Evolutionary conservation across 2,888 invertebrate species (phyloP), one percentile per base, ranked within the genome.

Genomic region (Teinopalpus imperialis): DNA sequence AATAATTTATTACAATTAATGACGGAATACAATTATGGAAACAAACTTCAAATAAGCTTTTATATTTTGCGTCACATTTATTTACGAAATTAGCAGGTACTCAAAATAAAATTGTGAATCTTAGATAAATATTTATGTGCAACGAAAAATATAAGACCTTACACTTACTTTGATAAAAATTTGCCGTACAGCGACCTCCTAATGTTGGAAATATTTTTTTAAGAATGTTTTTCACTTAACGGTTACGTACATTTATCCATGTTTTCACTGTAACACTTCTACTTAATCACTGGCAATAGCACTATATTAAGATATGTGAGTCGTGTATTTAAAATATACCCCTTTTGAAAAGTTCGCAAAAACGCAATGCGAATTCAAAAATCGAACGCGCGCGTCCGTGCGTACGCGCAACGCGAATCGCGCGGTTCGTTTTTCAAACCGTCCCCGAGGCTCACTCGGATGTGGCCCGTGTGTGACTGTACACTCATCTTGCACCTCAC

Each of bases 401-500:
- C 83, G 82, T 73, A 65, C 77, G 85, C 86, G 85, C 81, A 74
- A 57, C 69, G 66, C 75, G 66, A 71, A 65, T 68, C 72, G 68
- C 73, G 70, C 73, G 71, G 58, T 75, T 70, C 73, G 70, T 73
- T 81, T 79, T 81, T 80, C 70, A 71, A 79, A 72, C 76, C 74
- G 70, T 69, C 69, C 64, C 66, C 81, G 79, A 77, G 80, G 78
- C 78, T 78, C 79, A 78, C 87, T 86, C 87, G 78, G 78, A 81
- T 85, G 79, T 73, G 83, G 88, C 76, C 79, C 81, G 86, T 81
- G 76, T 86, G 85, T 85, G 86, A 86, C 88, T 87, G 87, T 82
- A 78, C 77, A 81, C 81, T 81, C 85, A 87, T 87, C 87, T 85
- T 80, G 82, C 79, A 81, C 85, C 81, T 83, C 80, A 73, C 83